These are phyloP conservation scores for Homarus americanus DNA, from an alignment of 1,140 invertebrate species.

Conservation along the genomic window DNA sequence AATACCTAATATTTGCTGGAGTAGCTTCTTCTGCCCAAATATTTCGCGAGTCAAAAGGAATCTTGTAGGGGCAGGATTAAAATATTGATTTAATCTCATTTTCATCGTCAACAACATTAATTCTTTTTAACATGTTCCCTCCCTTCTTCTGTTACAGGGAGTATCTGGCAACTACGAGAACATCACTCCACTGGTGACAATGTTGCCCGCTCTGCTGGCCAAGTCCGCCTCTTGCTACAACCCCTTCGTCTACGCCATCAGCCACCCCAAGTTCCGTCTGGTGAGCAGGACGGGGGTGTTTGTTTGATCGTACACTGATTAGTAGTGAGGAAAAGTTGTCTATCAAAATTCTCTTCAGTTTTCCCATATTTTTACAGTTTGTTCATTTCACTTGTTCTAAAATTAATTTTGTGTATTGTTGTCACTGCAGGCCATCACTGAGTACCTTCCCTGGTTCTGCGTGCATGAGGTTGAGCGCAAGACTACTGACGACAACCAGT, in stretches of 20 bases:
- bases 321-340: not conserved
- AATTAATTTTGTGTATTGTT: no score
- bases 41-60: not conserved
- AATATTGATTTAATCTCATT: not conserved
- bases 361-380: no score
- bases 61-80: not conserved
- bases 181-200: slow-evolving; percentile 77
- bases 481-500: not conserved
- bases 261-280: slow-evolving; percentile 74
- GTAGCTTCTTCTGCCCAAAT: not conserved
- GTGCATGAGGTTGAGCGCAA: slow-evolving; percentile 28
- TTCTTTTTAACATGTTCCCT: not conserved
- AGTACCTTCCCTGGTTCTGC: slow-evolving; percentile 51
- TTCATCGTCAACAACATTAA: not conserved
- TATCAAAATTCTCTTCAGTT: no score
- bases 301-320: no score
- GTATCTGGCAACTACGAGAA: slow-evolving; percentile 76
- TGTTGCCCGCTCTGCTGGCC: slow-evolving; percentile 75
- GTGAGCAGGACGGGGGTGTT: slow-evolving; percentile 10
- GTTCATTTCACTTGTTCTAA: no score
- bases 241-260: no score
- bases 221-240: slow-evolving; percentile 75
- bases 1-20: not conserved
- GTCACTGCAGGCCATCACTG: not conserved
- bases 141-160: slow-evolving; percentile 75